Evolutionary conservation across 2,113 vertebrate genomes (phyloP), one percentile per base, ranked within the genome.

Genomic region (Atractosteus spatula): DNA sequence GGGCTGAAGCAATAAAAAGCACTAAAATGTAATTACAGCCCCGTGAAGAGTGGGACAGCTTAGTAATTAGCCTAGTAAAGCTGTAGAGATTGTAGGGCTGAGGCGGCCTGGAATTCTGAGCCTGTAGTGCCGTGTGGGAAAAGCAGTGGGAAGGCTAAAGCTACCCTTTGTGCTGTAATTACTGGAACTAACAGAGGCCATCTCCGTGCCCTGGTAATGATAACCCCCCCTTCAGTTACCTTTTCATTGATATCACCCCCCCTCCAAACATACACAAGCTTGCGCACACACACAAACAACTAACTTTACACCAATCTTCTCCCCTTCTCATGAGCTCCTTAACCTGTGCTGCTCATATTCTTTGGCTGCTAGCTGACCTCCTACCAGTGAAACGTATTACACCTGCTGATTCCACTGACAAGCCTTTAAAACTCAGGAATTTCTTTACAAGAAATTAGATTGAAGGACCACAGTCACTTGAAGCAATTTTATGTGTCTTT

Each of bases 51-150:
- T 78, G 84, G 86, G 81, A 85, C 82, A 84, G 87, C 84, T 90
- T 88, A 90, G 88, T 91, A 89, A 90, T 91, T 90, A 91, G 90
- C 86, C 87, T 84, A 84, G 87, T 89, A 88, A 90, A 90, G 89
- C 85, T 79, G 72, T 86, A 84, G 88, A 91, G 90, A 90, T 89
- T 89, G 88, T 87, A 88, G 87, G 89, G 88, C 85, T 89, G 87
- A 87, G 85, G 83, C 79, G 84, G 85, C 83, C 84, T 90, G 87
- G 89, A 91, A 90, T 90, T 88, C 86, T 87, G 84, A 89, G 87
- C 87, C 84, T 89, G 88, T 83, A 88, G 85, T 89, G 85, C 80
- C 89, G 89, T 91, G 87, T 91, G 92, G 85, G 91, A 89, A 83
- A 83, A 72, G 75, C 83, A 85, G 83, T 85, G 83, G 89, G 83